Evolutionary conservation across 1,140 invertebrate species (phyloP), one percentile per base, ranked within the genome.

Genomic region (Papilio polytes): DNA sequence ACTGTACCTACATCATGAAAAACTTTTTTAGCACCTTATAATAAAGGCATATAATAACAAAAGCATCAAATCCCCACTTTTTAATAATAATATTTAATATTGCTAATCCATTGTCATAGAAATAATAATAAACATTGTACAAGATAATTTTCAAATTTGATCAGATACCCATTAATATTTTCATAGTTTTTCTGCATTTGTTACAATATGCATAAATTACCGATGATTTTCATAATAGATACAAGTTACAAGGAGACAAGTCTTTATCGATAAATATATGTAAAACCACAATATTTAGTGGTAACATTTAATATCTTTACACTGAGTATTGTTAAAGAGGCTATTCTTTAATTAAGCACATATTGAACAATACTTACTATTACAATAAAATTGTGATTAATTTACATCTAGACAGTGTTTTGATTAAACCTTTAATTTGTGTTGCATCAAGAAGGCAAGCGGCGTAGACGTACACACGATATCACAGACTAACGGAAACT

Each of bases 401-500:
- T 56, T 56, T 59, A 78, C 13, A 63, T 15, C 56, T 78, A 78
- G 51, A 78, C 56, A 66, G 36, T 56, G 46, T 26, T 31, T 76
- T 4, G 36, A 78, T 59, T 59, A 56, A 77, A 74, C 78, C 56
- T 59, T 74, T 66, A 36, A 80, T 41, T 80, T 83, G 81, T 82
- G 83, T 80, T 85, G 83, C 81, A 85, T 84, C 85, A 86, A 86
- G 81, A 90, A 93, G 89, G 89, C 91, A 90, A 91, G 90, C 83
- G 81, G 85, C 86, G 88, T 90, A 88, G 88, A 91, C 88, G 89
- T 89, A 89, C 87, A 87, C 85, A 84, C 82, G 86, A 90, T 94
- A 94, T 94, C 93, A 94, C 93, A 94, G 93, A 91, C 93, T 94
- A 94, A 94, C 91, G 88, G 88, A 94, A 93, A 88, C 86, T 90